Conservation (phyloP, 2,797 vertebrate genomes). For the Acanthornis magna region DNA sequence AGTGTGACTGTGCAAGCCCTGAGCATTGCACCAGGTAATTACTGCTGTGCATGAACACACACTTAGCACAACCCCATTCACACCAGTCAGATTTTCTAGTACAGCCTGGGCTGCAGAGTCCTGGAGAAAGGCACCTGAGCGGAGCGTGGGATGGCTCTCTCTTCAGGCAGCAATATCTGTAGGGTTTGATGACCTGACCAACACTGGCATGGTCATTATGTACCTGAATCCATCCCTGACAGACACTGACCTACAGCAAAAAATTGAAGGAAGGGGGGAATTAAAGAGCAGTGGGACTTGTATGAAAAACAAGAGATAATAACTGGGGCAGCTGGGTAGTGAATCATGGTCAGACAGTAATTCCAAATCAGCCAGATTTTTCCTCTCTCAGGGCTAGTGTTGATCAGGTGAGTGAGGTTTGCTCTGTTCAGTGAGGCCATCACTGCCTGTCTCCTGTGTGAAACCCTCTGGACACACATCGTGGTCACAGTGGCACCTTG, state of each 20-base stretch:
- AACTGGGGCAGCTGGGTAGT: background rate
- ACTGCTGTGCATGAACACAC: background rate
- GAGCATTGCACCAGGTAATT: background rate
- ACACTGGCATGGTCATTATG: too few relatives aligned
- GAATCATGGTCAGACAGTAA: background rate
- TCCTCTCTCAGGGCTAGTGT: background rate
- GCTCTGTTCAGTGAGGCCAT: background rate
- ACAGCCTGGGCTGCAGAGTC: background rate
- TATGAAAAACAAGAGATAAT: background rate
- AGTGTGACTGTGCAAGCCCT: background rate
- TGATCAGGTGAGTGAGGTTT: background rate
- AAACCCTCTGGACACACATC: background rate
- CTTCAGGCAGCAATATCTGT: background rate
- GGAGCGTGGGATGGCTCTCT: rapidly evolving
- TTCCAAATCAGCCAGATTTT: background rate
- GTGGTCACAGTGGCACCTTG: background rate
- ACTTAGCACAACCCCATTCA: background rate
- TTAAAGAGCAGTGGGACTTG: background rate
- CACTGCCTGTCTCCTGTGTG: background rate
- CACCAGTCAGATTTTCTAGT: background rate
- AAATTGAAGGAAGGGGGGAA: background rate
- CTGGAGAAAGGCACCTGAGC: background rate
- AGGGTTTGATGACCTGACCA: background rate
- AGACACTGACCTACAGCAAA: background rate
- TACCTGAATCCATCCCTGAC: background rate